phyloP scores from a whole-genome alignment of 2,113 vertebrate genomes.

The Rhadina sibilatrix region DNA sequence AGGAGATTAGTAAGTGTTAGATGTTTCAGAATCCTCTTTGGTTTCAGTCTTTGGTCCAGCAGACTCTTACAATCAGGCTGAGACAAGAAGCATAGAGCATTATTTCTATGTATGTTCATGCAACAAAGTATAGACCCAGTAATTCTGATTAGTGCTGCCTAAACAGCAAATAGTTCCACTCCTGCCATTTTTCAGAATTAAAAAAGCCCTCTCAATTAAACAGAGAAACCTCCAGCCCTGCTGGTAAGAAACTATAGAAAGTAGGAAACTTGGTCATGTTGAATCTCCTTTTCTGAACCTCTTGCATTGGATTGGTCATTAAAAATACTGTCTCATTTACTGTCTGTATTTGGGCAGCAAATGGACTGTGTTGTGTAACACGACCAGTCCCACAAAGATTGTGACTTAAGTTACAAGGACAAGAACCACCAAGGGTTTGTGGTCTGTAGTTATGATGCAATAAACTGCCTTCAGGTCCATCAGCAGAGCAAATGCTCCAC shows the following conservation, averaged over 20 bases:
- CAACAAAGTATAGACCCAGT: background rate
- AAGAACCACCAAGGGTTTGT: background rate
- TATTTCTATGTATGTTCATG: background rate
- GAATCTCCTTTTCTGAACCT: background rate
- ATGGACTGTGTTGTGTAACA: background rate
- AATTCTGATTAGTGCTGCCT: background rate
- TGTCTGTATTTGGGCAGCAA: background rate
- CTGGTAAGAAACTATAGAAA: background rate
- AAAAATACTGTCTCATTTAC: background rate
- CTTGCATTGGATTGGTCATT: background rate
- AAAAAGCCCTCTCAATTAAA: background rate
- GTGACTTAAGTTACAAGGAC: rapidly evolving
- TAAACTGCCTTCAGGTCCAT: background rate
- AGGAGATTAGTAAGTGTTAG: background rate
- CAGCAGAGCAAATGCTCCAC: background rate
- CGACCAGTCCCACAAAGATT: background rate
- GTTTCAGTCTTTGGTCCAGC: background rate
- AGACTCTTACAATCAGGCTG: background rate
- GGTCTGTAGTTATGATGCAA: background rate
- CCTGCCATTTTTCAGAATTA: background rate
- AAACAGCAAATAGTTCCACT: background rate
- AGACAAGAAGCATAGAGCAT: background rate
- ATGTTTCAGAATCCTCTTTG: background rate
- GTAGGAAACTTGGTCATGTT: background rate
- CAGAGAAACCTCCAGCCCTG: background rate